Percentiles rank a stretch among this genome's conserved stretches.
Evolutionary conservation across 1,140 invertebrate genomes (phyloP).

Genomic region (Drosophila paulistorum): DNA sequence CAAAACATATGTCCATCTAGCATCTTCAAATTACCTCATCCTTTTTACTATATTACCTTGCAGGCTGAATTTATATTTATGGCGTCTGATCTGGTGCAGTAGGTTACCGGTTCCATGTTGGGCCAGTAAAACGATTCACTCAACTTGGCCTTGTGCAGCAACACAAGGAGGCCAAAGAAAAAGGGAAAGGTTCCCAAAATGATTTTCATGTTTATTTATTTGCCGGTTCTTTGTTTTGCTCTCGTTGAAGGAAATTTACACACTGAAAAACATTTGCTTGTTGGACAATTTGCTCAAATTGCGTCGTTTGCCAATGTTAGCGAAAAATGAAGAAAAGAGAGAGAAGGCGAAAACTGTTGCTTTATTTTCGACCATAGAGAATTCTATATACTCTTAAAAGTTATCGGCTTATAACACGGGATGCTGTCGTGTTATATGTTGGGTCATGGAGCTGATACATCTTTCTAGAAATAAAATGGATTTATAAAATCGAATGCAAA

Average conservation of each 20-base stretch:
- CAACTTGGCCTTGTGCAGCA: background rate
- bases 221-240: background rate
- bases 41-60: background rate
- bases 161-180: background rate
- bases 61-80: constrained; percentile 6
- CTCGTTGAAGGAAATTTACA: background rate
- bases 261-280: background rate
- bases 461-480: too few relatives aligned
- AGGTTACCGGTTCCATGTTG: background rate
- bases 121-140: background rate
- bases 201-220: background rate
- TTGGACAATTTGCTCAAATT: background rate
- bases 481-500: too few relatives aligned
- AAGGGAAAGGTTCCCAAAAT: background rate
- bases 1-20: background rate
- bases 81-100: background rate
- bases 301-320: background rate
- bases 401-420: too few relatives aligned
- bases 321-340: background rate
- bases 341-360: background rate
- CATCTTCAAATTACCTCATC: background rate
- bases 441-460: too few relatives aligned
- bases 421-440: too few relatives aligned
- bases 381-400: background rate
- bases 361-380: background rate